Base-by-base conservation (phyloP, 2,888 invertebrate species). In the Brenthis ino region DNA sequence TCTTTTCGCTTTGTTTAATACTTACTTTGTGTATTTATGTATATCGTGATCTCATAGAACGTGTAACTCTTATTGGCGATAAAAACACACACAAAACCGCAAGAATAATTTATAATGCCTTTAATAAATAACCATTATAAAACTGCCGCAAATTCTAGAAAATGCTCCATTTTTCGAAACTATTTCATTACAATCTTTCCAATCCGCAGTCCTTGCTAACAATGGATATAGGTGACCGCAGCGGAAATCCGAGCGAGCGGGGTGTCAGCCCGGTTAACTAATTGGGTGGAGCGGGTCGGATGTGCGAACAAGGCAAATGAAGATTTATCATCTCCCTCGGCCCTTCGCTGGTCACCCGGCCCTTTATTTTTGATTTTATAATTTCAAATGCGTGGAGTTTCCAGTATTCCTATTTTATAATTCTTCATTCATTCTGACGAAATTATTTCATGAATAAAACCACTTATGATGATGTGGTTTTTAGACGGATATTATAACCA, bases 281-380 rank as follows among this genome's bases (percentile, higher is more conserved):
- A 90, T 90, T 89, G 89, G 89, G 84, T 85, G 81, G 85, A 85
- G 87, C 81, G 85, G 87, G 86, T 86, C 85, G 88, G 87, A 86
- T 86, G 89, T 87, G 89, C 86, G 88, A 86, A 89, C 88, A 86
- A 83, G 86, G 87, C 87, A 90, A 91, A 91, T 91, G 89, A 91
- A 91, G 91, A 91, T 91, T 91, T 91, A 91, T 91, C 87, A 91
- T 89, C 83, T 77, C 76, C 78, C 79, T 78, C 80, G 81, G 83
- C 85, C 86, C 84, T 85, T 79, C 75, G 70, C 72, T 64, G 70
- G 71, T 65, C 74, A 70, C 60, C 69, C 70, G 64, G 70, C 64
- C 65, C 56, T 57, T 57, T 57, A 66, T 66, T 66, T 66, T 64
- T 65, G 64, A 60, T 67, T 67, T 56, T 50, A 63, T 60, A 60